phyloP scores from a whole-genome alignment of 2,888 invertebrate species.

The Alviniconcha strummeri region DNA sequence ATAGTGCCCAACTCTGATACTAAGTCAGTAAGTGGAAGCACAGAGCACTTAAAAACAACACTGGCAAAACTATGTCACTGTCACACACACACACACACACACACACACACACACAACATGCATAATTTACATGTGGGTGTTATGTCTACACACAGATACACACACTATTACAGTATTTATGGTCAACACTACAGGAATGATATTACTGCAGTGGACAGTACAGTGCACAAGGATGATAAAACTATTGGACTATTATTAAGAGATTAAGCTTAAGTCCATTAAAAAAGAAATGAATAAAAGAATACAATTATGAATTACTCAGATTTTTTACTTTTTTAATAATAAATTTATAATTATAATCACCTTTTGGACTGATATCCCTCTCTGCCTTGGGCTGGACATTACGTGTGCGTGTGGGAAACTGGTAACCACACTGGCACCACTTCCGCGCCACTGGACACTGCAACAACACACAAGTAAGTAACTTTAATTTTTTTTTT shows the following conservation, averaged over 20 bases:
- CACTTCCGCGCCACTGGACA: conserved; percentile 90
- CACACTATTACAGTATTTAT: too few species aligned
- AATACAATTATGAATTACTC: too few species aligned
- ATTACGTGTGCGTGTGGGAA: conserved; percentile 75
- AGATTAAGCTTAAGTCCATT: too few species aligned
- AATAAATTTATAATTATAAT: too few species aligned
- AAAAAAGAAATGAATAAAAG: too few species aligned
- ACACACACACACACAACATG: not conserved
- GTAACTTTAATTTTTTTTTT: not conserved
- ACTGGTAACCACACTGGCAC: conserved; percentile 88
- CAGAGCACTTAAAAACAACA: too few species aligned
- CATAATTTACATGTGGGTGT: not conserved
- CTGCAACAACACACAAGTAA: conserved; percentile 73
- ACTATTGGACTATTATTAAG: too few species aligned
- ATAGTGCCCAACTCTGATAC: too few species aligned
- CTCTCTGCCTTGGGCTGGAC: conserved; percentile 24
- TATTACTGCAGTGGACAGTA: not conserved
- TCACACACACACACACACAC: not conserved
- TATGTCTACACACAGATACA: not conserved
- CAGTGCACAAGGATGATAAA: too few species aligned
- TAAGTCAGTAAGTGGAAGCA: too few species aligned
- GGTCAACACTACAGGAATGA: too few species aligned
- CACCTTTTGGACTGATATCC: conserved; percentile 21
- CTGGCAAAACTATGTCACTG: not conserved
- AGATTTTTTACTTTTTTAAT: too few species aligned